Evolutionary conservation across 2,797 vertebrate genomes (phyloP).

Genomic region (Scolopax bukidnonensis): DNA sequence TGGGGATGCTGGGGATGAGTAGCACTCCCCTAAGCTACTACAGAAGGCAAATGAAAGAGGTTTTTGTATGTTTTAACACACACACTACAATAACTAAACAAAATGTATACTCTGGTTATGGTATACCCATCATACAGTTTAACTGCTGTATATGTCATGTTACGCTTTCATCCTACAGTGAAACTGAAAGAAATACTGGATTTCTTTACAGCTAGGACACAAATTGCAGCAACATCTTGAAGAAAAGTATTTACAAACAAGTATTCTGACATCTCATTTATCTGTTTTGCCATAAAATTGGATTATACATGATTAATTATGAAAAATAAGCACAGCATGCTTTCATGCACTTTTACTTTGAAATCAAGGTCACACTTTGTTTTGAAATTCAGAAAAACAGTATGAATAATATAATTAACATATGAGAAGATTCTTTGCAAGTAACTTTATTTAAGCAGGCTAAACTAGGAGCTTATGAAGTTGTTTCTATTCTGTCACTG

Average conservation of each 20-base stretch:
- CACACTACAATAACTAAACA: not conserved
- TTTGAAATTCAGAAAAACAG: slow-evolving; percentile 47
- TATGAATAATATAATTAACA: slow-evolving; percentile 51
- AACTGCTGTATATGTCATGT: not conserved
- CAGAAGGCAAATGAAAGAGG: not conserved
- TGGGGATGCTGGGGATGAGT: not conserved
- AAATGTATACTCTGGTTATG: not conserved
- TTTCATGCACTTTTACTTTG: slow-evolving; percentile 54
- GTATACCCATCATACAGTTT: not conserved
- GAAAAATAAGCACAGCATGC: slow-evolving; percentile 51
- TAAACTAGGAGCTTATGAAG: slow-evolving; percentile 2
- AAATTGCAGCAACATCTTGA: slow-evolving; percentile 2
- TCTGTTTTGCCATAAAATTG: slow-evolving; percentile 48
- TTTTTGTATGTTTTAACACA: not conserved
- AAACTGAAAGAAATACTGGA: not conserved
- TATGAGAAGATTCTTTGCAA: slow-evolving; percentile 42
- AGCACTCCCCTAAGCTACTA: not conserved
- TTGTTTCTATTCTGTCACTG: not conserved
- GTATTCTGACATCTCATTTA: slow-evolving; percentile 49
- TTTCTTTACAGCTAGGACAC: not conserved
- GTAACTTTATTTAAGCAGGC: slow-evolving; percentile 8
- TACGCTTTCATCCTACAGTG: not conserved
- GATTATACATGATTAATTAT: slow-evolving; percentile 57
- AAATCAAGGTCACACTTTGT: slow-evolving; percentile 61
- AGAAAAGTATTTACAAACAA: slow-evolving; percentile 52